Evolutionary conservation across 2,888 invertebrate genomes (phyloP), one percentile per base, ranked within the genome.

Genomic region (Crossocerus cetratus): DNA sequence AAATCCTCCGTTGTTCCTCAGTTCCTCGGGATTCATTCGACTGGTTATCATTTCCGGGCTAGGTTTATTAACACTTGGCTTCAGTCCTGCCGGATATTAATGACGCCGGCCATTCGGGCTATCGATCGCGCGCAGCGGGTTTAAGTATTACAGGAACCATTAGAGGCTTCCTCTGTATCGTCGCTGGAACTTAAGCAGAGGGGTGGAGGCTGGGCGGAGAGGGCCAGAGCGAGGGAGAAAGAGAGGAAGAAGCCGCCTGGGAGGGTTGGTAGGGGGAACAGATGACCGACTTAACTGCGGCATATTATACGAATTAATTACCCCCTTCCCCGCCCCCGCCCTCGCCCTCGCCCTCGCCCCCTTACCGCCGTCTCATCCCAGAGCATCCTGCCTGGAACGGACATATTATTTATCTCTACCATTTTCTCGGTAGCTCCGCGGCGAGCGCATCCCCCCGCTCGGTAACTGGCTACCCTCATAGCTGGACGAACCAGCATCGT

Each of bases 271-370:
- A 74, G 80, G 82, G 80, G 79, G 77, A 81, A 89, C 86, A 85
- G 87, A 90, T 89, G 87, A 89, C 86, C 85, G 82, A 89, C 88
- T 90, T 89, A 89, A 89, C 89, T 89, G 80, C 84, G 87, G 88
- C 87, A 89, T 90, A 90, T 90, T 89, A 90, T 89, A 86, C 89
- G 87, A 88, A 90, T 90, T 90, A 89, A 90, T 90, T 89, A 89
- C 84, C 87, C 81, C 73, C 83, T 85, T 81, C 75, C 65, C 77
- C 14, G n/a, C 49, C 16, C 16, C 14, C 14, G 14, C 14, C 14
- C 49, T n/a, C 32, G 2, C 49, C 5, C 65, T 75, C 14, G n/a
- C 49, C 16, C 16, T 11, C 14, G 14, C 14, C 14, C 49, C 49
- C 32, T 2, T n/a, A n/a, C 5, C 49, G 16, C 49, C 49, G 49